These are phyloP conservation scores for Nematolebias whitei DNA, from an alignment of 2,113 vertebrate genomes.

Conservation along the genomic window DNA sequence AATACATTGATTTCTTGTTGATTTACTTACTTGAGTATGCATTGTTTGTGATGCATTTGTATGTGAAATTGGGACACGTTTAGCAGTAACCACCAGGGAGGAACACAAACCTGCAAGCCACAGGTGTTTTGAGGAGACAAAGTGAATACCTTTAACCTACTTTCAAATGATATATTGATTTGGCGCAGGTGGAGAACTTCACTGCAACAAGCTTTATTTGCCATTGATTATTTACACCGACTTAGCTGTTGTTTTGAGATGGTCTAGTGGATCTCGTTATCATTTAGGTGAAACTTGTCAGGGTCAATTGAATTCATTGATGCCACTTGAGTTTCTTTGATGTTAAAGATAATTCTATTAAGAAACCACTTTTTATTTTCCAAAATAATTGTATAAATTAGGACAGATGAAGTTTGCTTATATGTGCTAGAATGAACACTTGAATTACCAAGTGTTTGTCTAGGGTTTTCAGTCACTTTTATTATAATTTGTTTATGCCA, in stretches of 20 bases:
- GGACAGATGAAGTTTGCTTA: slow-evolving; percentile 36
- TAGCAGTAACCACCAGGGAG: slow-evolving; percentile 13
- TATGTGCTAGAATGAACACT: slow-evolving; percentile 50
- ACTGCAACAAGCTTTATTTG: slow-evolving; percentile 23
- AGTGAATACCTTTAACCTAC: slow-evolving; percentile 55
- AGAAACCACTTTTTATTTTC: not conserved
- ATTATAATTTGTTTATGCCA: slow-evolving; percentile 44
- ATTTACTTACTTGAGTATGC: not conserved
- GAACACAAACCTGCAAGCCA: slow-evolving; percentile 41
- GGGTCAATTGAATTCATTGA: slow-evolving; percentile 24
- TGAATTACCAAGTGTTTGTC: slow-evolving; percentile 55
- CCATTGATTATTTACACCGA: slow-evolving; percentile 41
- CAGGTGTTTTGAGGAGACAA: slow-evolving; percentile 24
- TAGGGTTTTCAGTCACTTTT: slow-evolving; percentile 60
- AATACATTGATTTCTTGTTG: not conserved
- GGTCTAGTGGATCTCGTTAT: slow-evolving; percentile 50
- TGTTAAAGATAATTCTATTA: not conserved
- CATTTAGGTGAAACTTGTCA: slow-evolving; percentile 40
- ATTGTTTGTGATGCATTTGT: not conserved
- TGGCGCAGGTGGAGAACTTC: slow-evolving; percentile 28
- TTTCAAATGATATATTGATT: slow-evolving; percentile 52
- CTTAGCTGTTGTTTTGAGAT: slow-evolving; percentile 44
- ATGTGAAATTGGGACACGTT: slow-evolving; percentile 1
- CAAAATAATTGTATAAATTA: slow-evolving; percentile 36
- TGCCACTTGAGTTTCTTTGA: slow-evolving; percentile 50